These are phyloP conservation scores for Drosophila falleni DNA, from an alignment of 2,888 invertebrate genomes.

Conservation along the genomic window DNA sequence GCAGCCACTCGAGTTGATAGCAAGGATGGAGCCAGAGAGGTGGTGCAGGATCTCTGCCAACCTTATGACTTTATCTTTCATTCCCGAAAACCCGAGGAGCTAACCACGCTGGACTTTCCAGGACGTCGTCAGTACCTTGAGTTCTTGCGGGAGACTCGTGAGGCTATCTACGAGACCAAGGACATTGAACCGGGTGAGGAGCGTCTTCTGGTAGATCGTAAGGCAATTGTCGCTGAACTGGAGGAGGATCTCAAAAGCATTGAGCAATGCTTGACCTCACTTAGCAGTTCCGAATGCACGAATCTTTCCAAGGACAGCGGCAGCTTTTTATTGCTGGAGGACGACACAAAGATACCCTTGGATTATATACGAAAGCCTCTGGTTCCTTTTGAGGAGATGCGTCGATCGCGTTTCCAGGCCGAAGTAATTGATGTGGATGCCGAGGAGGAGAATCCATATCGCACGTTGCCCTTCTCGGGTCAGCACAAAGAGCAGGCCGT, in stretches of 20 bases:
- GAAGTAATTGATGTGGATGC: conserved; percentile 76
- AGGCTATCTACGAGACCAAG: conserved; percentile 64
- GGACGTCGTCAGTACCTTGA: conserved; percentile 78
- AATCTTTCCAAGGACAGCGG: conserved; percentile 85
- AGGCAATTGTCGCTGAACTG: conserved; percentile 70
- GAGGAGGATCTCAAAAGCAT: conserved; percentile 83
- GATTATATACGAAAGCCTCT: conserved; percentile 83
- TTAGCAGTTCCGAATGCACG: conserved; percentile 84
- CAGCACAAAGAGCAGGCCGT: conserved; percentile 81
- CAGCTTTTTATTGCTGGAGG: conserved; percentile 82
- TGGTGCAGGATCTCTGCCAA: conserved; percentile 58
- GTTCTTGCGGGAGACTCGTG: conserved; percentile 74
- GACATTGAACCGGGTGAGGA: conserved; percentile 61
- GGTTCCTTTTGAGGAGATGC: conserved; percentile 84
- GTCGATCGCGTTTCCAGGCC: conserved; percentile 80
- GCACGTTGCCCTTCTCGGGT: conserved; percentile 82
- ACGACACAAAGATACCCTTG: conserved; percentile 82
- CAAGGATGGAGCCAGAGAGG: conserved; percentile 51
- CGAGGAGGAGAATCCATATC: conserved; percentile 81
- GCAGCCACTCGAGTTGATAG: conserved; percentile 54
- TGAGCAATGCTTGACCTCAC: conserved; percentile 82
- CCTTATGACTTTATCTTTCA: conserved; percentile 71
- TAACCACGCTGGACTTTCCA: conserved; percentile 72
- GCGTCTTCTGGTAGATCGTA: conserved; percentile 69
- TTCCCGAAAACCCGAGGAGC: conserved; percentile 69